phyloP scores from a whole-genome alignment of 2,797 vertebrate genomes.

The Meda fulgida region DNA sequence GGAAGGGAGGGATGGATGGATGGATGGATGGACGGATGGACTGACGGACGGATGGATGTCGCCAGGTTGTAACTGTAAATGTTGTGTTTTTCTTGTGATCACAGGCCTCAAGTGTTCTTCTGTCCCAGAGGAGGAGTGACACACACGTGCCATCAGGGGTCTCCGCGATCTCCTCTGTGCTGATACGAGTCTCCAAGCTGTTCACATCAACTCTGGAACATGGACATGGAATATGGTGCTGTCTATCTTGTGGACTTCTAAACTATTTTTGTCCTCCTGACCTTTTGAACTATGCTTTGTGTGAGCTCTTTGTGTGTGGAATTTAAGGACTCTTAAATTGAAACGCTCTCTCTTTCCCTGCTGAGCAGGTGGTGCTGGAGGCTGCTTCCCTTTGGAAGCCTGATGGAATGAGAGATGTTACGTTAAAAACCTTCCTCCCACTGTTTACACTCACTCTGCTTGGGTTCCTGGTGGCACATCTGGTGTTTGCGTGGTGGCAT shows the following conservation, averaged over 20 bases:
- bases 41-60: not conserved
- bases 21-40: rapidly evolving
- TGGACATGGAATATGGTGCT: conserved; percentile 57
- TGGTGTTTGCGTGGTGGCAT: conserved; percentile 41
- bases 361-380: conserved; percentile 67
- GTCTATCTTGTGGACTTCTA: conserved; percentile 45
- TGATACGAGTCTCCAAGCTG: conserved; percentile 30
- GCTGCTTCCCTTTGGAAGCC: conserved; percentile 71
- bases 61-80: not conserved
- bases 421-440: conserved; percentile 49
- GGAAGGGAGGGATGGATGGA: not conserved
- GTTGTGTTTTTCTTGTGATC: conserved; percentile 27
- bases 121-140: conserved; percentile 18
- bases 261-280: conserved; percentile 59
- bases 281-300: conserved; percentile 43
- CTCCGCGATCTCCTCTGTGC: conserved; percentile 15
- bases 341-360: conserved; percentile 66
- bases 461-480: conserved; percentile 30
- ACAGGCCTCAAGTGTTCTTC: conserved; percentile 58
- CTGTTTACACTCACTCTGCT: conserved; percentile 58
- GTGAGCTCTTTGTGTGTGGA: conserved; percentile 57
- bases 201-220: conserved; percentile 35
- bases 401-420: conserved; percentile 55
- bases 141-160: conserved; percentile 23
- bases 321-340: conserved; percentile 66